Evolutionary conservation across 2,797 vertebrate species (phyloP), one percentile per base, ranked within the genome.

Genomic region (Chelonia mydas): DNA sequence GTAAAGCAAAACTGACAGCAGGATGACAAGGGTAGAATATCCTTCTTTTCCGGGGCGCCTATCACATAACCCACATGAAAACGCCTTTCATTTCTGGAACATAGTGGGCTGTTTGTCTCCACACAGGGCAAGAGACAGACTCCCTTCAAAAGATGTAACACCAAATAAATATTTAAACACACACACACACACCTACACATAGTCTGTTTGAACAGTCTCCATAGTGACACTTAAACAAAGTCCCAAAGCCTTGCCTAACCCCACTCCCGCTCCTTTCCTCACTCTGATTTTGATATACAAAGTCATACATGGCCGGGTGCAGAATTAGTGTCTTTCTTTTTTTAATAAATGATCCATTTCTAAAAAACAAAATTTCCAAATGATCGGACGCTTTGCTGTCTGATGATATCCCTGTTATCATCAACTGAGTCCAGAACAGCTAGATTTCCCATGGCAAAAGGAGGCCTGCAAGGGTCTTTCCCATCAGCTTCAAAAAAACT

Each of bases 141-240:
- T 51, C 78, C 79, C 81, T 77, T 83, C 23, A 61, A 79, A 84
- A 53, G 85, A 82, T 76, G 77, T 81, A 90, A 84, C 83, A 80
- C 49, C 84, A 93, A 88, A 86, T 90, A 90, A 88, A 88, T 81
- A 84, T 81, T 53, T 72, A 51, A 77, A 47, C 11, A 7, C 27
- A 9, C 53, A 33, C 7, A 51, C 45, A 90, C 61, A 82, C n/a
- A 53, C 6, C 23, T 81, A 51, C 53, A 61, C 49, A 45, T 25
- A 37, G 68, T 78, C 74, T 93, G 68, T 59, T 87, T 85, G 87
- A 93, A 53, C 74, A 84, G 76, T 89, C 80, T 89, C 93, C 78
- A 84, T 89, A 81, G 94, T 84, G 61, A 78, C 51, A 80, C 41
- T 84, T 84, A 83, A 57, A 92, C 27, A 85, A 45, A 53, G 65